phyloP scores from a whole-genome alignment of 1,140 invertebrate species.

The Drosophila busckii region DNA sequence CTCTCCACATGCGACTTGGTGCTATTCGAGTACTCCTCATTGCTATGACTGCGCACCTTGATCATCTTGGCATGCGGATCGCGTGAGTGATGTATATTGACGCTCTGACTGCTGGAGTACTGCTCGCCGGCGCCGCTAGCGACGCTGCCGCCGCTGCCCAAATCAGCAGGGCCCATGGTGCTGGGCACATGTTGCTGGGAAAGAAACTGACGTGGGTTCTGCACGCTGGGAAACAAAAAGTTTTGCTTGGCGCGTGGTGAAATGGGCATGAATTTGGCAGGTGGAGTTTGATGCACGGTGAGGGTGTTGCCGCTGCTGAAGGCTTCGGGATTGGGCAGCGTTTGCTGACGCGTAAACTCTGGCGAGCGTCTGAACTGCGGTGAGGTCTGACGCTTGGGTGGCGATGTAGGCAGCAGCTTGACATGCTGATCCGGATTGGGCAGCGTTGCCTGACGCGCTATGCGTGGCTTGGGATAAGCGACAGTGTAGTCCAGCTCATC shows the following conservation, averaged over 20 bases:
- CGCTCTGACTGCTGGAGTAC: constrained; percentile 78
- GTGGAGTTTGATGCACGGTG: constrained; percentile 58
- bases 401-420: constrained; percentile 75
- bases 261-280: constrained; percentile 74
- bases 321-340: constrained; percentile 74
- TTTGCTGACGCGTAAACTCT: constrained; percentile 77
- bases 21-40: constrained; percentile 75
- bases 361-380: constrained; percentile 76
- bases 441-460: constrained; percentile 72
- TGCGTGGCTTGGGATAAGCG: constrained; percentile 60
- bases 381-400: constrained; percentile 75
- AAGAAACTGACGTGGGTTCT: constrained; percentile 70
- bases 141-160: constrained; percentile 49
- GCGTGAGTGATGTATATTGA: constrained; percentile 70
- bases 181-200: constrained; percentile 77
- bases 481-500: constrained; percentile 57
- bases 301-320: constrained; percentile 70
- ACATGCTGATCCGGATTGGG: constrained; percentile 78
- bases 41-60: constrained; percentile 78
- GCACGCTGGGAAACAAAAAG: constrained; percentile 75
- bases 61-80: constrained; percentile 78
- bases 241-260: constrained; percentile 77
- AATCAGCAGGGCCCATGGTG: constrained; percentile 52
- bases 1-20: constrained; percentile 58
- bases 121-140: constrained; percentile 59